Evolutionary conservation across 64 coral and sea anemone genomes (phyloP), one percentile per base, ranked within the genome.

Genomic region (Stichodactyla helianthus): DNA sequence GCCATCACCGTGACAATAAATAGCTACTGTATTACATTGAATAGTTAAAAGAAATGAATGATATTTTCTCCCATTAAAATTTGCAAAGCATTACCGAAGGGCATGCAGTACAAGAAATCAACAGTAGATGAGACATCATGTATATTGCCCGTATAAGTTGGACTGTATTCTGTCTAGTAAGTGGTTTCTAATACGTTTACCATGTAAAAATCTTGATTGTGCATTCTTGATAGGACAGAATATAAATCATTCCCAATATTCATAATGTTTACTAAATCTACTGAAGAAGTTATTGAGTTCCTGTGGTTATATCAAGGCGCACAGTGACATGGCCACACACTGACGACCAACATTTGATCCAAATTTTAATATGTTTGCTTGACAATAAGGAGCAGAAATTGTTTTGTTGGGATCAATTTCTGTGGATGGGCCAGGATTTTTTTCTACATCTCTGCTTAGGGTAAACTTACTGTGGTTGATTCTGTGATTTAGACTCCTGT

Each of bases 401-500:
- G 35, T 44, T 44, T 44, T 44, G 35, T 44, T 44, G 35, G 35
- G 1, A 44, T 44, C 35, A 44, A 44, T 44, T 44, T 54, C 88
- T 18, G 62, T 84, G 62, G 44, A 44, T 54, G 61, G 82, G 61
- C 89, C 53, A 79, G 82, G 35, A 44, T 44, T 44, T 44, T 44
- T 44, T 44, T 44, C 35, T 44, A 44, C 35, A 44, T 44, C 35
- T 44, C 35, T 44, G 35, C 35, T 44, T 44, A 44, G 35, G 35
- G 35, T 44, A 44, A 44, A 44, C 35, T 44, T 44, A 44, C 35
- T 44, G 35, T 44, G 35, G 35, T 44, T 44, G 35, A 44, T 44
- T 44, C 35, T 71, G 26, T 84, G 57, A 83, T 82, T 76, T 26
- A 84, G 88, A 90, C 82, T 77, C 59, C 84, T 90, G 83, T 83